Conservation (phyloP, 2,888 invertebrate genomes). For the Rutpela maculata region DNA sequence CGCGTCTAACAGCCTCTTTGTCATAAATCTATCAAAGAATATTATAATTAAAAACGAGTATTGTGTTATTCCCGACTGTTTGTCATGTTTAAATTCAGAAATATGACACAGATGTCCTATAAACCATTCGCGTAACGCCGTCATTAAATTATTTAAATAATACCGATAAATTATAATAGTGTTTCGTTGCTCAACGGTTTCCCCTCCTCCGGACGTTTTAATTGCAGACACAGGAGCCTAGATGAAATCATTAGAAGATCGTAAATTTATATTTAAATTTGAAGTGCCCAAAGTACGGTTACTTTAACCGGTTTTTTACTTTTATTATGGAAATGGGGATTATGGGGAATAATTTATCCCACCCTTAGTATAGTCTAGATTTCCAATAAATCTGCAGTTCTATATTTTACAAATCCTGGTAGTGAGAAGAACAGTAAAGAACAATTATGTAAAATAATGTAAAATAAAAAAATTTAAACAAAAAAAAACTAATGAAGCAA, state of each 20-base stretch:
- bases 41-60: conserved; percentile 66
- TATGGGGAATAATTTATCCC: too few relatives aligned
- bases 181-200: conserved; percentile 28
- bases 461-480: too few relatives aligned
- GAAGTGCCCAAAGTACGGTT: background rate
- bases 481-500: too few relatives aligned
- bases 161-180: conserved; percentile 51
- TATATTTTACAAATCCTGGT: too few relatives aligned
- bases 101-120: conserved; percentile 64
- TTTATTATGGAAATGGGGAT: too few relatives aligned
- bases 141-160: conserved; percentile 64
- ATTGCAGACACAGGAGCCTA: conserved; percentile 20
- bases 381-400: too few relatives aligned
- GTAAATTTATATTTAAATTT: conserved; percentile 1
- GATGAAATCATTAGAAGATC: conserved; percentile 9
- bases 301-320: too few relatives aligned
- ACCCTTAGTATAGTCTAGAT: too few relatives aligned
- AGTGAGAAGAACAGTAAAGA: too few relatives aligned
- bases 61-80: conserved; percentile 59
- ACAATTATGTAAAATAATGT: too few relatives aligned
- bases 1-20: conserved; percentile 55
- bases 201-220: conserved; percentile 4
- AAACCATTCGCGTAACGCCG: conserved; percentile 63
- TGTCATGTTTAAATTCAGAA: conserved; percentile 66
- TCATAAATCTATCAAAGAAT: conserved; percentile 65